Conservation (phyloP, 2,113 vertebrate genomes). For the Oceanodroma tethys region DNA sequence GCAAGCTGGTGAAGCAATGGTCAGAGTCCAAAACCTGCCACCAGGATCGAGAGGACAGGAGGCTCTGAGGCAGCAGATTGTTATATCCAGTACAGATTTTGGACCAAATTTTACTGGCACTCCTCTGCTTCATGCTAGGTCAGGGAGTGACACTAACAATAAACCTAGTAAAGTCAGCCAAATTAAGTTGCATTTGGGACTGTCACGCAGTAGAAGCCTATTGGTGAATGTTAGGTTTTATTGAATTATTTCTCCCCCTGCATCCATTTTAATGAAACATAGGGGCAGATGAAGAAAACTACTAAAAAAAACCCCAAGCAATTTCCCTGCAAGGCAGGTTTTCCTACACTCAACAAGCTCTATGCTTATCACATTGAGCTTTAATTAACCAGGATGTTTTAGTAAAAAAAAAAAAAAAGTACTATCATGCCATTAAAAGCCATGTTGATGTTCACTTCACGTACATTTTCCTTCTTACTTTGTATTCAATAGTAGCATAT, state of each 20-base stretch:
- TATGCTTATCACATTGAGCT: background rate
- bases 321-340: background rate
- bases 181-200: background rate
- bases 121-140: background rate
- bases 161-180: background rate
- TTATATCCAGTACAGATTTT: background rate
- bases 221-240: background rate
- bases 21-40: background rate
- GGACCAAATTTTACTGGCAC: background rate
- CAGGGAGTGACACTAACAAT: background rate
- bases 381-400: conserved; percentile 13
- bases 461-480: background rate
- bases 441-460: background rate
- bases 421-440: background rate
- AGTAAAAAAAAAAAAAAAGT: background rate
- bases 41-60: background rate
- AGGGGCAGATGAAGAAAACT: background rate
- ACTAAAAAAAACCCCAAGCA: background rate
- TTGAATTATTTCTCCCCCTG: background rate
- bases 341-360: background rate
- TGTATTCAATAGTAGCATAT: background rate
- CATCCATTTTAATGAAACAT: background rate
- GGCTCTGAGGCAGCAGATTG: background rate
- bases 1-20: background rate
- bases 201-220: background rate